Conservation (phyloP, 2,113 vertebrate genomes). For the Gasterosteus aculeatus region DNA sequence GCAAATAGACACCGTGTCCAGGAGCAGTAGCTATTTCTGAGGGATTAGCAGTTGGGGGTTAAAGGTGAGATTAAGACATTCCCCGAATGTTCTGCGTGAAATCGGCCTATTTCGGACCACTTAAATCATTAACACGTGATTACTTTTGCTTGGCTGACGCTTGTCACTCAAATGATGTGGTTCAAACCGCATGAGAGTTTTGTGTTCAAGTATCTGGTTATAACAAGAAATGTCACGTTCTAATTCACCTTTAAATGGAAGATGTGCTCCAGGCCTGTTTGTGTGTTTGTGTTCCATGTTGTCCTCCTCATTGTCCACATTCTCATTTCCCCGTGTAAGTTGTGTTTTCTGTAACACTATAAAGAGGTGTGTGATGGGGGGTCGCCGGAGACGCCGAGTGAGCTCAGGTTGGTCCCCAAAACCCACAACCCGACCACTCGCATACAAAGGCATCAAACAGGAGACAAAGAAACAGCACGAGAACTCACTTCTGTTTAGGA, state of each 20-base stretch:
- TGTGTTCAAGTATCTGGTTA: not conserved
- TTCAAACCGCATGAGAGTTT: not conserved
- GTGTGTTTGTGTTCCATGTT: not conserved
- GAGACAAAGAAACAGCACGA: not conserved
- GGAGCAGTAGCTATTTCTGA: conserved; percentile 64
- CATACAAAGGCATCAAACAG: not conserved
- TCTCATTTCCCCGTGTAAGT: not conserved
- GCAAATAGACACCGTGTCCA: conserved; percentile 54
- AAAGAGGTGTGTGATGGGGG: no score
- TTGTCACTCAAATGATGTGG: conserved; percentile 5
- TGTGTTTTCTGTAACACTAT: not conserved
- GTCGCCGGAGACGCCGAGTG: not conserved
- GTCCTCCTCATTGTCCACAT: not conserved
- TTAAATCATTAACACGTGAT: conserved; percentile 79
- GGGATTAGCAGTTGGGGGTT: conserved; percentile 69
- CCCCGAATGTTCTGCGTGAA: conserved; percentile 68
- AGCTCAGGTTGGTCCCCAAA: not conserved
- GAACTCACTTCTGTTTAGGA: not conserved
- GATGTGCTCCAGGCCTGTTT: conserved; percentile 14
- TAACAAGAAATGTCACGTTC: not conserved
- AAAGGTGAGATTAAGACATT: conserved; percentile 78
- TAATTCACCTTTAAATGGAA: conserved; percentile 15
- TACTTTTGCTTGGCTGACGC: conserved; percentile 51
- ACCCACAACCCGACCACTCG: not conserved
- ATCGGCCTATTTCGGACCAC: conserved; percentile 67